phyloP scores from a whole-genome alignment of 2,113 vertebrate species.

The Dissostichus mawsoni region DNA sequence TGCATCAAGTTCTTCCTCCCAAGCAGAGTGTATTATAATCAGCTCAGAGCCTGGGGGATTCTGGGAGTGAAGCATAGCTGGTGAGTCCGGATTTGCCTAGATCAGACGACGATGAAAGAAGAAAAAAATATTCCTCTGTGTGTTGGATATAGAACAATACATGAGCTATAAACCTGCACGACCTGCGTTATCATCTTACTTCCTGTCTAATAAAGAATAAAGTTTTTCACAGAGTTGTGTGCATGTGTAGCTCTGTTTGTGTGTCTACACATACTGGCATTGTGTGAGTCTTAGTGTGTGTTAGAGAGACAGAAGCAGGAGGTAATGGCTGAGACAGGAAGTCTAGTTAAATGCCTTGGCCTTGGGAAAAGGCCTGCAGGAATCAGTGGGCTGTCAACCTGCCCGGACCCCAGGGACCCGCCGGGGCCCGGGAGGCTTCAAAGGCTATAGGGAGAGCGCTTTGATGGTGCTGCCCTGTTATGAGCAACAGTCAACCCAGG shows the following conservation, averaged over 20 bases:
- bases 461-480: constrained; percentile 51
- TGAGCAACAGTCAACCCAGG: constrained; percentile 29
- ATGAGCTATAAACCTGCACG: constrained; percentile 33
- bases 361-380: constrained; percentile 50
- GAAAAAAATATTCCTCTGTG: constrained; percentile 21
- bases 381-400: constrained; percentile 63
- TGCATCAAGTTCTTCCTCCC: constrained; percentile 34
- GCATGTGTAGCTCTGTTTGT: background rate
- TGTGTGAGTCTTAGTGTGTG: constrained; percentile 10
- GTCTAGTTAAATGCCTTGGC: constrained; percentile 53
- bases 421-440: constrained; percentile 55
- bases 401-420: constrained; percentile 58
- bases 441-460: constrained; percentile 46
- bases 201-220: constrained; percentile 20
- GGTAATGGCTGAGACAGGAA: constrained; percentile 38
- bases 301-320: constrained; percentile 20
- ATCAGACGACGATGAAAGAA: constrained; percentile 33
- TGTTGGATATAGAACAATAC: constrained; percentile 28
- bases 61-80: constrained; percentile 36
- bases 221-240: constrained; percentile 16
- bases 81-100: constrained; percentile 44
- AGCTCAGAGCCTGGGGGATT: constrained; percentile 54
- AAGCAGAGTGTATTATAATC: constrained; percentile 55
- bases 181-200: constrained; percentile 6
- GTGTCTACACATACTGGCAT: constrained; percentile 3